A percentile compares a stretch with the other conserved stretches of the same genome.
These are phyloP conservation scores for Arctocebus calabarensis DNA, from an alignment of 2,797 vertebrate genomes.

Conservation along the genomic window DNA sequence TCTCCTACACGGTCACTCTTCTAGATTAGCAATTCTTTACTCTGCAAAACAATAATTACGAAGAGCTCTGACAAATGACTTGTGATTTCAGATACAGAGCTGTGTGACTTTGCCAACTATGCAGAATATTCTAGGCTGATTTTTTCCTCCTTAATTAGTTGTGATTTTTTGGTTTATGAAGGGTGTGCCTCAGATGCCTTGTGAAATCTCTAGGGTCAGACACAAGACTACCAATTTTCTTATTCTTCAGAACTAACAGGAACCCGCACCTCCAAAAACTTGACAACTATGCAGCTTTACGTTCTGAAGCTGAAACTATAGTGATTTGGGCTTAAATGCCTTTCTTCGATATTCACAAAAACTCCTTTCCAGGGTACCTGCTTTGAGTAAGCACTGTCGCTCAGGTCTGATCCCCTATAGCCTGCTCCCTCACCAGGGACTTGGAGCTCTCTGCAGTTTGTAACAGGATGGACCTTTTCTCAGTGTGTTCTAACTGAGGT, in stretches of 20 bases:
- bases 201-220: background rate
- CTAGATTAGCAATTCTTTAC: background rate
- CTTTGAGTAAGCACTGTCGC: background rate
- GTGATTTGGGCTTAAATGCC: background rate
- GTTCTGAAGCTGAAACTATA: background rate
- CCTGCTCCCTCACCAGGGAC: background rate
- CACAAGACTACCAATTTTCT: conserved; percentile 17
- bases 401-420: background rate
- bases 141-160: background rate
- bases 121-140: background rate
- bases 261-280: background rate
- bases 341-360: background rate
- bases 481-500: background rate
- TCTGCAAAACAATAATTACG: background rate
- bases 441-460: background rate
- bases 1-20: background rate
- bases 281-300: background rate
- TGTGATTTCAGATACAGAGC: background rate
- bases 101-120: background rate
- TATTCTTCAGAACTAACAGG: background rate
- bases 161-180: background rate
- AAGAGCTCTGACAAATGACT: background rate
- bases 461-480: background rate
- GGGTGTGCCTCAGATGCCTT: background rate
- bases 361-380: background rate